These are phyloP conservation scores for Trichomycterus rosablanca DNA, from an alignment of 2,113 vertebrate genomes.

Conservation along the genomic window DNA sequence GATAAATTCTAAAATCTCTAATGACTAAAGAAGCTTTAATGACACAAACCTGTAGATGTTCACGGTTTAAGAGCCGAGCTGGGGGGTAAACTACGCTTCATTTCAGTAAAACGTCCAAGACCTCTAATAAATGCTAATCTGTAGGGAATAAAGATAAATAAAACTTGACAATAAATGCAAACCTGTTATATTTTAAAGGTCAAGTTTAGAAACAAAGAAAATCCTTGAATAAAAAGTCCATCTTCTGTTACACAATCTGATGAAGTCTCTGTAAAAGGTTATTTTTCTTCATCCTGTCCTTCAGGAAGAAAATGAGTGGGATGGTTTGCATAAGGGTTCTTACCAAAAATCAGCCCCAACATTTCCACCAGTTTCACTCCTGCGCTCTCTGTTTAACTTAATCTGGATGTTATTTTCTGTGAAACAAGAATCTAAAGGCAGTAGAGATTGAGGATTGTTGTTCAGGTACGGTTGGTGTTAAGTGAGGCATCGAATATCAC, in stretches of 20 bases:
- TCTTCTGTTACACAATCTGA: conserved; percentile 50
- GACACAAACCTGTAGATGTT: conserved; percentile 21
- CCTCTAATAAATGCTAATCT: too few relatives aligned
- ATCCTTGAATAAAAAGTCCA: conserved; percentile 8
- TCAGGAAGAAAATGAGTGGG: conserved; percentile 59
- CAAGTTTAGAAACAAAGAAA: neutral
- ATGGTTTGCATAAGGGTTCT: conserved; percentile 54
- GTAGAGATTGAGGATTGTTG: too few relatives aligned
- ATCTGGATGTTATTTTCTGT: conserved; percentile 27
- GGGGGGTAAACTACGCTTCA: too few relatives aligned
- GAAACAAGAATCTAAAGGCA: conserved; percentile 47
- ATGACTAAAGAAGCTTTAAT: conserved; percentile 43
- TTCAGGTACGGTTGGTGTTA: conserved; percentile 67
- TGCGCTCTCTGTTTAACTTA: conserved; percentile 21
- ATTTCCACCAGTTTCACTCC: conserved; percentile 58
- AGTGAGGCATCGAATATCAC: conserved; percentile 60
- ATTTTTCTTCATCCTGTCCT: conserved; percentile 68
- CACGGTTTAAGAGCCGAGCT: too few relatives aligned
- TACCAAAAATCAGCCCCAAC: conserved; percentile 44
- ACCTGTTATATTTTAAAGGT: neutral
- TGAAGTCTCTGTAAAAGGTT: conserved; percentile 49
- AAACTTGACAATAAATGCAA: conserved; percentile 3
- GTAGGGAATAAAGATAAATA: too few relatives aligned
- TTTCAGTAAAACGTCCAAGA: too few relatives aligned
- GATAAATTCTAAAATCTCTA: too few relatives aligned